A percentile compares a stretch with the other conserved stretches of the same genome.
phyloP scores from a whole-genome alignment of 2,113 vertebrate genomes.

The Rhinopithecus roxellana region DNA sequence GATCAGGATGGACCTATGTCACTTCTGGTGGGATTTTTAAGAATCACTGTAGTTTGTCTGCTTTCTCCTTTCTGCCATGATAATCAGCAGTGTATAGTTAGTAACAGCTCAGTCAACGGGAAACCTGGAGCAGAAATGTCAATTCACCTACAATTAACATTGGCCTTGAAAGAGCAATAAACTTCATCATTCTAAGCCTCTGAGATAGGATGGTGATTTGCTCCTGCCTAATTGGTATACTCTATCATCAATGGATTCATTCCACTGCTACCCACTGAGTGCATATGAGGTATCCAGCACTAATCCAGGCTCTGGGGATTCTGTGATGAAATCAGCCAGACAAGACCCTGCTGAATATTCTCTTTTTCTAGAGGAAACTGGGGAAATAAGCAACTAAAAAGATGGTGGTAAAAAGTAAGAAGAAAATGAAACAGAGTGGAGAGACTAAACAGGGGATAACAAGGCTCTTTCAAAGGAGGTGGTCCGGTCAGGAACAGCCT shows the following conservation, averaged over 20 bases:
- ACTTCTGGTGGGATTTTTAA: neutral
- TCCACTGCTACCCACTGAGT: neutral
- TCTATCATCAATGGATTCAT: neutral
- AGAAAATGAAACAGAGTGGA: neutral
- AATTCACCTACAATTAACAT: neutral
- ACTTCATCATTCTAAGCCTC: neutral
- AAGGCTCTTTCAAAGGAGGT: neutral
- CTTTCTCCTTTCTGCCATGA: neutral
- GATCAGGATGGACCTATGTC: neutral
- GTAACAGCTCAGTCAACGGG: neutral
- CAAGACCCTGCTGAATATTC: neutral
- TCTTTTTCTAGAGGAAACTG: constrained; percentile 7
- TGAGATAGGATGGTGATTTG: neutral
- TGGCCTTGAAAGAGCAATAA: neutral
- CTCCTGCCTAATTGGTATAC: neutral
- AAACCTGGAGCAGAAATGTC: constrained; percentile 12
- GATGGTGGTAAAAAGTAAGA: neutral
- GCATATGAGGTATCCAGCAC: neutral
- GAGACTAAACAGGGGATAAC: too few species aligned
- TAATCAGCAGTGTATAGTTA: neutral
- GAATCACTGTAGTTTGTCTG: neutral
- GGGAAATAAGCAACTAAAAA: neutral
- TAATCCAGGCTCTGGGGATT: neutral
- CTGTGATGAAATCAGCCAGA: constrained; percentile 19
- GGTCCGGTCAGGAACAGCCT: neutral